Evolutionary conservation across 2,888 invertebrate species (phyloP).

Genomic region (Drosophila prostipennis): DNA sequence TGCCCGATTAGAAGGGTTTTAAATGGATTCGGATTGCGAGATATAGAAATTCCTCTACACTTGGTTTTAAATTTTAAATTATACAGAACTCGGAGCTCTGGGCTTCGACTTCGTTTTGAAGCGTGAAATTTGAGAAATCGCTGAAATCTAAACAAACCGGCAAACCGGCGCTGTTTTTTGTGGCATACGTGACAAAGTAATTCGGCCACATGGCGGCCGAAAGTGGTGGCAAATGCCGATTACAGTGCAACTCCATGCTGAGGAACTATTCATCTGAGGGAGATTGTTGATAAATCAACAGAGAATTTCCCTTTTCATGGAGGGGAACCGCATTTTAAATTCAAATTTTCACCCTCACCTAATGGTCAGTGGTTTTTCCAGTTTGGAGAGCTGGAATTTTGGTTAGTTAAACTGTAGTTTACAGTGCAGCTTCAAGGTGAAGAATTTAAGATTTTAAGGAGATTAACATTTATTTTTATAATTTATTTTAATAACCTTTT

Average conservation of each 20-base stretch:
- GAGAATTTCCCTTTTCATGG: background rate
- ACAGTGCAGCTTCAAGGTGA: background rate
- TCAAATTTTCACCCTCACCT: constrained; percentile 1
- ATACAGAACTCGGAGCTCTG: background rate
- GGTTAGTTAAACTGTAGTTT: background rate
- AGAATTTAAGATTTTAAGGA: too few relatives aligned
- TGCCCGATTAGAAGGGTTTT: constrained; percentile 8
- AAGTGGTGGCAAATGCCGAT: constrained; percentile 24
- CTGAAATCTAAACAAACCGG: constrained; percentile 35
- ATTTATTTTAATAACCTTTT: too few relatives aligned
- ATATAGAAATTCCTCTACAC: background rate
- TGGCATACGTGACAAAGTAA: constrained; percentile 67
- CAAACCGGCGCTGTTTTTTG: constrained; percentile 25
- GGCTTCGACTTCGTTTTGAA: background rate
- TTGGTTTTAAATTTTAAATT: background rate
- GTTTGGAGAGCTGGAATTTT: constrained; percentile 3
- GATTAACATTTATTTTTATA: too few relatives aligned
- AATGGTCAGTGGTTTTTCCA: constrained; percentile 9
- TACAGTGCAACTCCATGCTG: constrained; percentile 9
- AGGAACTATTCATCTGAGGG: background rate
- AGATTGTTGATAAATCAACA: too few relatives aligned
- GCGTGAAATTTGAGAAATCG: constrained; percentile 24
- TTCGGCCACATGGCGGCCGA: constrained; percentile 57
- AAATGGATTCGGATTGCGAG: constrained; percentile 5
- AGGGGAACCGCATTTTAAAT: background rate